A percentile compares a stretch with the other conserved stretches of the same genome.
These are phyloP conservation scores for Nomada fabriciana DNA, from an alignment of 2,888 invertebrate genomes.

Conservation along the genomic window DNA sequence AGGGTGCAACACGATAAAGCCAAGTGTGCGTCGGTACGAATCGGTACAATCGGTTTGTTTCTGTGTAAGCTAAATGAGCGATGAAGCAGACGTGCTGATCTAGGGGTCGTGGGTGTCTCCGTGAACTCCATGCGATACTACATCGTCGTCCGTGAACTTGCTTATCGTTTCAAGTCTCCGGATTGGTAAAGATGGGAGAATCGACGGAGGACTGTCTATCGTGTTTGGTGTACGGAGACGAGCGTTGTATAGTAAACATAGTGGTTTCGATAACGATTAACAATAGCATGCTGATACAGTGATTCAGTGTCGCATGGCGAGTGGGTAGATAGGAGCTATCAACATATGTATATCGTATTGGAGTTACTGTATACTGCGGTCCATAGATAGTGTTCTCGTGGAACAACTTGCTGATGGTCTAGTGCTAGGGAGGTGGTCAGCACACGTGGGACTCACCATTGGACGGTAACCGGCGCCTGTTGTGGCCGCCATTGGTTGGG, in stretches of 20 bases:
- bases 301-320: neutral
- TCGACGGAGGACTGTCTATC: no score
- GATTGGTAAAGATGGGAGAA: neutral
- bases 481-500: conserved; percentile 95
- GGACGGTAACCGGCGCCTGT: conserved; percentile 95
- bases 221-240: neutral
- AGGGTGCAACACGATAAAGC: neutral
- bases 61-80: conserved; percentile 26
- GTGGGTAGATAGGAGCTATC: conserved; percentile 3
- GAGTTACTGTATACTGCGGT: conserved; percentile 1
- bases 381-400: neutral
- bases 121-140: neutral
- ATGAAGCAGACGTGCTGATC: conserved; percentile 48
- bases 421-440: neutral
- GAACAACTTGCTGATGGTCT: conserved; percentile 51
- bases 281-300: conserved; percentile 31
- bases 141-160: neutral
- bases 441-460: conserved; percentile 88
- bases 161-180: neutral
- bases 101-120: neutral
- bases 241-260: neutral
- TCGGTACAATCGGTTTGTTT: no score
- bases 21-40: neutral
- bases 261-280: neutral
- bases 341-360: neutral